Evolutionary conservation across 64 coral and sea anemone species (phyloP), one percentile per base, ranked within the genome.

Genomic region (Cladopsammia gracilis): DNA sequence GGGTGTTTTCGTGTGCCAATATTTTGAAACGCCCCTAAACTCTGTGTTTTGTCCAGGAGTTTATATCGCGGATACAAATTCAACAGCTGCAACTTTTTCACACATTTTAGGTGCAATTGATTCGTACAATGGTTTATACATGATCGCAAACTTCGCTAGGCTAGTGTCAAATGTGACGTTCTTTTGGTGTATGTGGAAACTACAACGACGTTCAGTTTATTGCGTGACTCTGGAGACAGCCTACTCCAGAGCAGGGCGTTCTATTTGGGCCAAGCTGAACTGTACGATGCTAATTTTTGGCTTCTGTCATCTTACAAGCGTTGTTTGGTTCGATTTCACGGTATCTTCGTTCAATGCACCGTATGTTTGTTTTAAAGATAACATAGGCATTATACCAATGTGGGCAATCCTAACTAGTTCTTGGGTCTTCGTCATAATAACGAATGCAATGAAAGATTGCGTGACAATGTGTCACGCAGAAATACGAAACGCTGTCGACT

Each of bases 151-250:
- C 48, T 58, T 89, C 6, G 62, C 88, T 67, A 72, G 61, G 18
- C 82, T 91, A 4, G 18, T 90, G 26, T 95, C 89, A 23, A 90
- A 95, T 47, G 66, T 69, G 20, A 44, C 89, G 4, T 95, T 95
- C 84, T 73, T 91, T 61, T 91, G 89, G 88, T 86, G 79, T 78
- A 78, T 91, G 45, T 87, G 89, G 89, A 87, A 81, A 16, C 24
- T 42, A 12, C 74, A 18, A 79, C 64, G 20, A 70, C 70, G 64
- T 10, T 22, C 62, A 16, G 5, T 0, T 15, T 20, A 23, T 61
- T 91, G 58, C 57, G 51, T 52, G 89, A 68, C 80, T 5, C 6
- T 91, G 14, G 83, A 87, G 7, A 78, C 91, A 18, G 78, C 89
- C n/a, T 42, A 46, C 20, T 42, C 43, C 22, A 20, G 85, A 16